A percentile compares a stretch with the other conserved stretches of the same genome.
Conservation (phyloP, 2,888 invertebrate species). For the Chesias legatella region DNA sequence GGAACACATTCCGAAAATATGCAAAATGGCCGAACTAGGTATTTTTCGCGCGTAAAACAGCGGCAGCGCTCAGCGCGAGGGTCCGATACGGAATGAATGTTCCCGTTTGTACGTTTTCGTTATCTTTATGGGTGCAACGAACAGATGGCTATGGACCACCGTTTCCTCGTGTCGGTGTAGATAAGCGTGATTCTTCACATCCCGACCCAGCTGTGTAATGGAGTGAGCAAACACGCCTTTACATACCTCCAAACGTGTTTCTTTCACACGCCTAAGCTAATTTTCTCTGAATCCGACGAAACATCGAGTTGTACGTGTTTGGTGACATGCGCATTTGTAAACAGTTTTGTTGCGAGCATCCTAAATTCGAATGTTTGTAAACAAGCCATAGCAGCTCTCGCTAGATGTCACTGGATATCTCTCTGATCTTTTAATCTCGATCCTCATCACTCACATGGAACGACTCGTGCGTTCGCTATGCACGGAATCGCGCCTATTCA, state of each 20-base stretch:
- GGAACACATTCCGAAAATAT: conserved; percentile 75
- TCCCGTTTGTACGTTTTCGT: conserved; percentile 69
- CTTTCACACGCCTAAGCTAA: conserved; percentile 61
- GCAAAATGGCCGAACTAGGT: conserved; percentile 71
- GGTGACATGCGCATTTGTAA: conserved; percentile 28
- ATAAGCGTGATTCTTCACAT: conserved; percentile 79
- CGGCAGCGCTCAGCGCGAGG: conserved; percentile 56
- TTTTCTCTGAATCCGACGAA: conserved; percentile 53
- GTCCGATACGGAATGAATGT: conserved; percentile 67
- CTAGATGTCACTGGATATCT: conserved; percentile 64
- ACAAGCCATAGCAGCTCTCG: conserved; percentile 55
- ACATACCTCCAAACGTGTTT: conserved; percentile 55
- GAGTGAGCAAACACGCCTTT: conserved; percentile 63
- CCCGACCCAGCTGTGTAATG: conserved; percentile 72
- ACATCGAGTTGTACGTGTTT: conserved; percentile 30
- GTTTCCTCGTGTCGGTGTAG: conserved; percentile 67
- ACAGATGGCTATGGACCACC: conserved; percentile 74
- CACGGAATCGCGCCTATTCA: conserved; percentile 37
- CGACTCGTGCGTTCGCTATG: conserved; percentile 34
- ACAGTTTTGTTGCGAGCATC: conserved; percentile 18
- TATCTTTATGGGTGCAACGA: conserved; percentile 80
- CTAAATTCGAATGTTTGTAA: conserved; percentile 59
- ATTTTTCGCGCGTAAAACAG: conserved; percentile 69
- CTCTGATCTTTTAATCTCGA: conserved; percentile 38
- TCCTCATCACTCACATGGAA: conserved; percentile 23